Evolutionary conservation across 2,113 vertebrate species (phyloP).

Genomic region (Acanthochromis polyacanthus): DNA sequence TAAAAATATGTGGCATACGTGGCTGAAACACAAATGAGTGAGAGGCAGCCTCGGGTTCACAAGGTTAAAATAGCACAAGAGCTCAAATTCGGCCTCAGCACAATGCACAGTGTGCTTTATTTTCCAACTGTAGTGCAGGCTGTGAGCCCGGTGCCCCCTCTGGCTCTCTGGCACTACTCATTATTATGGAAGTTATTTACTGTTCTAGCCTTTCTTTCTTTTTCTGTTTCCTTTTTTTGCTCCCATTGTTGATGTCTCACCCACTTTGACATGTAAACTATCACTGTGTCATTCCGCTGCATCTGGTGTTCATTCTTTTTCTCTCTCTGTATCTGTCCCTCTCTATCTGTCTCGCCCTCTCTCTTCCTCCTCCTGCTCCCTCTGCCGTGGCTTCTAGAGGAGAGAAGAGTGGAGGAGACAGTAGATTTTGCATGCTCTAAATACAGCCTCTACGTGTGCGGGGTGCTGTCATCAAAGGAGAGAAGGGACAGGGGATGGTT

Average conservation of each 20-base stretch:
- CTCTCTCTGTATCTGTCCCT: constrained; percentile 28
- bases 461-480: constrained; percentile 77
- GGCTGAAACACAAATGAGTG: constrained; percentile 25
- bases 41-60: constrained; percentile 39
- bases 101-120: constrained; percentile 48
- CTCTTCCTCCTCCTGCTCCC: constrained; percentile 33
- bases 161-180: constrained; percentile 44
- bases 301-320: constrained; percentile 62
- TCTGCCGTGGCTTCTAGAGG: constrained; percentile 52
- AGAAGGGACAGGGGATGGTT: constrained; percentile 68
- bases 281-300: constrained; percentile 64
- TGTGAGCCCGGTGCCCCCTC: constrained; percentile 50
- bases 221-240: constrained; percentile 29
- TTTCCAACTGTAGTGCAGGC: constrained; percentile 43
- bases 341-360: constrained; percentile 20
- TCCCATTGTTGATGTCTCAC: constrained; percentile 56
- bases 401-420: constrained; percentile 78
- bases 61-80: constrained; percentile 37
- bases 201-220: constrained; percentile 28
- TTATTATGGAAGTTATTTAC: constrained; percentile 71
- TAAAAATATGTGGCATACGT: constrained; percentile 9
- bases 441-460: constrained; percentile 80
- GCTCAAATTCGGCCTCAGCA: constrained; percentile 42
- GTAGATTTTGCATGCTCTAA: constrained; percentile 86
- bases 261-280: constrained; percentile 64